These are phyloP conservation scores for Drosophila peninsularis DNA, from an alignment of 2,888 invertebrate species.

Conservation along the genomic window DNA sequence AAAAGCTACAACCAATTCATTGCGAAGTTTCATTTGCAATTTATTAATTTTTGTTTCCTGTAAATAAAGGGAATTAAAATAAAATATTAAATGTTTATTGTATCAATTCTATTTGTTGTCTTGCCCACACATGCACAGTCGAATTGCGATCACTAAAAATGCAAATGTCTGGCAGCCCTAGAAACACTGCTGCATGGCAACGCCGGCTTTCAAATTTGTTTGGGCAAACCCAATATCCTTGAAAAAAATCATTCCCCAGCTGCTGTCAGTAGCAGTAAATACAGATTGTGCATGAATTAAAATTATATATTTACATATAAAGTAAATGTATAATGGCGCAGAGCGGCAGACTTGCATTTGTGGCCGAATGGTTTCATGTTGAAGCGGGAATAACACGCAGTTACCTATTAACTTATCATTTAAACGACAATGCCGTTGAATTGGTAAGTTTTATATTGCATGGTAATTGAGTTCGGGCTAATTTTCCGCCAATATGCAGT, in stretches of 20 bases:
- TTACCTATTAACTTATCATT: constrained; percentile 91
- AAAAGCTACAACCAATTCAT: constrained; percentile 76
- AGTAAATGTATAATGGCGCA: constrained; percentile 27
- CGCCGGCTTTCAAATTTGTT: constrained; percentile 48
- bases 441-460: constrained; percentile 86
- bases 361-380: constrained; percentile 95
- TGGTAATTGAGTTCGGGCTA: background rate
- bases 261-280: constrained; percentile 10
- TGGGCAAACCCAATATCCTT: constrained; percentile 41
- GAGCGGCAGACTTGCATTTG: constrained; percentile 85
- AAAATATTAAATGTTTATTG: constrained; percentile 37
- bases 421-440: constrained; percentile 91
- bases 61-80: constrained; percentile 79
- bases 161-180: constrained; percentile 24
- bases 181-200: constrained; percentile 48
- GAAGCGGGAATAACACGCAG: constrained; percentile 90
- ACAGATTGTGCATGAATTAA: constrained; percentile 14
- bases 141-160: background rate
- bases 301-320: constrained; percentile 5
- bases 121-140: no score
- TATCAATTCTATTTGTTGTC: background rate
- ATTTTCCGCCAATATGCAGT: constrained; percentile 83
- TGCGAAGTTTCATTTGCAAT: constrained; percentile 70
- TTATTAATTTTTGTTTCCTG: constrained; percentile 76
- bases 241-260: constrained; percentile 31